Evolutionary conservation across 2,888 invertebrate species (phyloP).

Genomic region (Eudemis profundana): DNA sequence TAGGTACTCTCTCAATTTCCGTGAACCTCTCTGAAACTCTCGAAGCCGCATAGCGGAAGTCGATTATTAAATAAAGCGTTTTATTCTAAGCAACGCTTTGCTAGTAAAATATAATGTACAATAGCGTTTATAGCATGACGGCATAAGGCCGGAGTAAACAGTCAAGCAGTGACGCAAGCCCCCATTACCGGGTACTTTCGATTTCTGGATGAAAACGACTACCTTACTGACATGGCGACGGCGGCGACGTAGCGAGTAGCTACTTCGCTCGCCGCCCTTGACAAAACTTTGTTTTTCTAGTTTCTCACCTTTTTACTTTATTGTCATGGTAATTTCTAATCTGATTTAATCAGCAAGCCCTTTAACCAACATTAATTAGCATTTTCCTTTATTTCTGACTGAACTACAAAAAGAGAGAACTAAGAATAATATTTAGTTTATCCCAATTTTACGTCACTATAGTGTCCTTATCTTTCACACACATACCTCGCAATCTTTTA

Average conservation of each 20-base stretch:
- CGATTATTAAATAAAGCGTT: slow-evolving; percentile 15
- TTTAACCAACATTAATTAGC: no score
- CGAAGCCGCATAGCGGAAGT: slow-evolving; percentile 9
- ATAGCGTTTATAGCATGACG: slow-evolving; percentile 28
- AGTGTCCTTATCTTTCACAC: no score
- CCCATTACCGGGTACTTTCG: slow-evolving; percentile 66
- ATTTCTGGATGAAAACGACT: slow-evolving; percentile 73
- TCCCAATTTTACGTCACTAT: no score
- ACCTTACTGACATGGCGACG: slow-evolving; percentile 7
- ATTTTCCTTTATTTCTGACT: no score
- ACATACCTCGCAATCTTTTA: no score
- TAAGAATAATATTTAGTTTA: no score
- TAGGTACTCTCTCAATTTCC: not conserved
- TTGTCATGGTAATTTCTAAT: no score
- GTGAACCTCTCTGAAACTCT: not conserved
- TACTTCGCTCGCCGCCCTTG: slow-evolving; percentile 10
- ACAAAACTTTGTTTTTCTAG: not conserved
- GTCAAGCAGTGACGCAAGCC: slow-evolving; percentile 46
- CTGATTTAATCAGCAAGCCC: not conserved
- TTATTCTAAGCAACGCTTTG: slow-evolving; percentile 18
- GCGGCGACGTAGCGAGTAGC: not conserved
- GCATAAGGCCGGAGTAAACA: slow-evolving; percentile 24
- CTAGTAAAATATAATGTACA: slow-evolving; percentile 37
- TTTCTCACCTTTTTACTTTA: no score
- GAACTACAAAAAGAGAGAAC: no score